phyloP scores from a whole-genome alignment of 2,888 invertebrate species.

The Oasisia sp. region DNA sequence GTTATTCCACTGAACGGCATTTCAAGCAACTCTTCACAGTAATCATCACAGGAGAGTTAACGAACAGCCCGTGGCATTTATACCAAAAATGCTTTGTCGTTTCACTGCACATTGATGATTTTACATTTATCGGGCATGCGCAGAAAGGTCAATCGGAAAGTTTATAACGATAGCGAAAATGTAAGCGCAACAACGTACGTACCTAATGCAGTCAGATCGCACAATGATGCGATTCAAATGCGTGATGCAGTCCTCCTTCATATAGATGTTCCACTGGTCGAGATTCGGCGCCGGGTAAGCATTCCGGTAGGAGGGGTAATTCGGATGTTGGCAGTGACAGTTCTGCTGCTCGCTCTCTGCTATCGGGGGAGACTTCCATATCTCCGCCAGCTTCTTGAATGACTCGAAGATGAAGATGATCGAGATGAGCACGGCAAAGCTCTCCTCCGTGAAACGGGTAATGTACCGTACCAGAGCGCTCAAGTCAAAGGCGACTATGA shows the following conservation, averaged over 20 bases:
- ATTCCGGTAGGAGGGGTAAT: not conserved
- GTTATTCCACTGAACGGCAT: no score
- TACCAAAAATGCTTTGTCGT: no score
- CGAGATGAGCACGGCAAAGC: constrained; percentile 97
- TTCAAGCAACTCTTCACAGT: no score
- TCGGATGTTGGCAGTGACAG: constrained; percentile 36
- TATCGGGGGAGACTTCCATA: constrained; percentile 36
- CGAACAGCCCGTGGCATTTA: no score
- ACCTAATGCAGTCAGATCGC: constrained; percentile 33
- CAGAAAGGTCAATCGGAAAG: no score
- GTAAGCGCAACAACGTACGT: not conserved
- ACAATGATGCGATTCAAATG: constrained; percentile 34
- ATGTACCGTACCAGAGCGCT: constrained; percentile 97
- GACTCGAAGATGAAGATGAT: constrained; percentile 96
- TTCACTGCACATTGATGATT: no score
- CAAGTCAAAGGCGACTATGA: constrained; percentile 92
- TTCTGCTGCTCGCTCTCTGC: constrained; percentile 27
- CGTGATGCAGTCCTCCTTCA: constrained; percentile 40
- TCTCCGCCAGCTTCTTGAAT: constrained; percentile 29
- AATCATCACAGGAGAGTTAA: no score
- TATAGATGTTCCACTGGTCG: constrained; percentile 32
- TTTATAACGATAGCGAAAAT: no score
- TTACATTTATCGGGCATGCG: no score
- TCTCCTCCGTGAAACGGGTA: constrained; percentile 97
- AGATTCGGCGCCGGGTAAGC: not conserved